Base-by-base conservation (phyloP, 2,888 invertebrate genomes). In the Acleris emargana region DNA sequence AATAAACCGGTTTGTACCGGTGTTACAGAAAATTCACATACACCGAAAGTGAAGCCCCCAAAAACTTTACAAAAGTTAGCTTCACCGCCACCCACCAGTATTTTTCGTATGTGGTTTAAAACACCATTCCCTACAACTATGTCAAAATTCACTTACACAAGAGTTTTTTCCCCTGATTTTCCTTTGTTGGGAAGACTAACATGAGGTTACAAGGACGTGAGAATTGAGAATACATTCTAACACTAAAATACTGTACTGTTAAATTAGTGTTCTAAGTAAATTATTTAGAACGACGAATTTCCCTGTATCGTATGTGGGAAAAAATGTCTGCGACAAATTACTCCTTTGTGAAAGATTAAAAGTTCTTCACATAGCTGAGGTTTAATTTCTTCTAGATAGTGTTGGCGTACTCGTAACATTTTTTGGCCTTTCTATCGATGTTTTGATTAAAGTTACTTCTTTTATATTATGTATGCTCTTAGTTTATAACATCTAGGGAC, bases 311-410 rank as follows among this genome's bases (percentile, higher is more conserved):
- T 76, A 72, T 68, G 64, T 71, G 38, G 62, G 62, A 43, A 7
- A 7, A 78, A 82, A 83, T 80, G 76, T 80, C 78, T 74, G 68
- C 61, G 69, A 73, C 67, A 75, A 70, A 77, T 76, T 76, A 73
- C 71, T 66, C 73, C 68, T 69, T 72, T 76, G 75, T 75, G 70
- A 73, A 64, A 59, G 67, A 63, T 61, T 63, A 68, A 64, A 73
- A 66, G 72, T 74, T 73, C 75, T 72, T 72, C 63, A 69, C 74
- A 79, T 78, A 69, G 70, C 69, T 38, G 53, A 64, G 69, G 69
- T 73, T 73, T 73, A 75, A 76, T 79, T 76, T 76, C 59, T 71
- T 69, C 71, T 45, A 49, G 5, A 22, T 57, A 67, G 54, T 55
- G 50, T 22, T 16, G 13, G 16, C 13, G 1, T 20, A 20, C 20